Evolutionary conservation across 1,140 invertebrate species (phyloP).

Genomic region (Trachelipus rathkii): DNA sequence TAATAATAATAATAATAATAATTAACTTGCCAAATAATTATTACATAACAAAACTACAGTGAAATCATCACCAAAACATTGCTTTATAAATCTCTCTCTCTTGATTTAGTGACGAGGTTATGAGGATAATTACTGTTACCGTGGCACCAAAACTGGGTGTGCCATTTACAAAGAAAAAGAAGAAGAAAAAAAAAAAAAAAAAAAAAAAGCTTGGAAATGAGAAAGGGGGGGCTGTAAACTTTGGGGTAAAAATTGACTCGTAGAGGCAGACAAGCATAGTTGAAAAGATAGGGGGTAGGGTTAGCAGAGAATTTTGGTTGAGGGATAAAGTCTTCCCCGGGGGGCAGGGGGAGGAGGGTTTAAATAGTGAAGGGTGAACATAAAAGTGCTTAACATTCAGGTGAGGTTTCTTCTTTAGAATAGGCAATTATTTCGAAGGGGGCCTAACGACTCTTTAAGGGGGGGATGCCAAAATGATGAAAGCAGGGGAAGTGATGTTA

Average conservation of each 20-base stretch:
- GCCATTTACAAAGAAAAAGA: background rate
- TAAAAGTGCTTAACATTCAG: conserved; percentile 5
- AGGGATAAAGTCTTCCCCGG: background rate
- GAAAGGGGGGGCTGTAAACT: background rate
- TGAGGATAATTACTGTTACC: too few relatives aligned
- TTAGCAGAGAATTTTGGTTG: background rate
- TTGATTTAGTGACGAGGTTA: too few relatives aligned
- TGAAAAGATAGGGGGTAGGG: background rate
- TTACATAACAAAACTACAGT: too few relatives aligned
- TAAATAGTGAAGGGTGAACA: background rate
- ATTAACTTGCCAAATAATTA: too few relatives aligned
- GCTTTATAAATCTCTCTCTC: too few relatives aligned
- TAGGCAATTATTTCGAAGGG: conserved; percentile 4
- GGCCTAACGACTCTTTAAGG: background rate
- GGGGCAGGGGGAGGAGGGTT: background rate
- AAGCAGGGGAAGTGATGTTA: too few relatives aligned
- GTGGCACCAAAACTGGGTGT: background rate
- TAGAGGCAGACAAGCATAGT: too few relatives aligned
- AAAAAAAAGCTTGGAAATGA: background rate
- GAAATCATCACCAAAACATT: too few relatives aligned
- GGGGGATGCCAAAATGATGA: too few relatives aligned
- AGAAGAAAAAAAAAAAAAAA: background rate
- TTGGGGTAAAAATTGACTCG: too few relatives aligned
- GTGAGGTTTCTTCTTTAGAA: background rate
- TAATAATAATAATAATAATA: too few relatives aligned